Conservation (phyloP, 92 coral and sea anemone species). For the Anthopleura xanthogrammica region DNA sequence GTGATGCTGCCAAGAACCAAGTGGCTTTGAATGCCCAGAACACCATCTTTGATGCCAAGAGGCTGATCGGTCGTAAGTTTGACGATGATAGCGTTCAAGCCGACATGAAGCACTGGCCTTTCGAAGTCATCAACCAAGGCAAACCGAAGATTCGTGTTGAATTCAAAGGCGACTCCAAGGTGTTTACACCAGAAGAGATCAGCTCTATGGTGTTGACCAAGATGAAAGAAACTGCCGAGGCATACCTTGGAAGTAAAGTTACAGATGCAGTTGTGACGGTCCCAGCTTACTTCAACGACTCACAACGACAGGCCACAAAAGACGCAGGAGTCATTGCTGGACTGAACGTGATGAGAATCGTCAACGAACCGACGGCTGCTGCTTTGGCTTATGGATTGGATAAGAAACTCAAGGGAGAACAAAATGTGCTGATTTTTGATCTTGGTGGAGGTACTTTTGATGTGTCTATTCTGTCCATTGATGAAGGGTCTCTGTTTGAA, state of each 20-base stretch:
- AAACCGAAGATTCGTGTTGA: too few relatives aligned
- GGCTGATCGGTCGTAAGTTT: conserved; percentile 85
- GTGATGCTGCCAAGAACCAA: conserved; percentile 93
- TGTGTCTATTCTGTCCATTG: conserved; percentile 80
- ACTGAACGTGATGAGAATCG: conserved; percentile 69
- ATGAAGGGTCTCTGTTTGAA: conserved; percentile 80
- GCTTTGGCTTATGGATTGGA: conserved; percentile 90
- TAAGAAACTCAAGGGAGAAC: conserved; percentile 59
- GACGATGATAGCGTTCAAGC: not conserved
- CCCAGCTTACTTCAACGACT: too few relatives aligned
- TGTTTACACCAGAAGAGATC: too few relatives aligned
- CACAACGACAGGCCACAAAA: too few relatives aligned
- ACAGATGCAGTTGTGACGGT: too few relatives aligned
- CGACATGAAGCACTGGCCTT: too few relatives aligned
- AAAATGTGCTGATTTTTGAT: conserved; percentile 75
- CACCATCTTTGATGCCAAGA: conserved; percentile 89
- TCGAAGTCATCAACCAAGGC: too few relatives aligned
- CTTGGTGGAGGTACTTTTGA: conserved; percentile 93
- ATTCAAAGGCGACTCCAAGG: too few relatives aligned
- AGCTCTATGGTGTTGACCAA: too few relatives aligned
- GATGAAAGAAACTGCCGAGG: too few relatives aligned
- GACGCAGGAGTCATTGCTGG: conserved; percentile 46
- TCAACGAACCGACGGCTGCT: conserved; percentile 92
- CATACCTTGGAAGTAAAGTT: too few relatives aligned
- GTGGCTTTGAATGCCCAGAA: conserved; percentile 87